Evolutionary conservation across 2,797 vertebrate species (phyloP), one percentile per base, ranked within the genome.

Genomic region (Staurois parvus): DNA sequence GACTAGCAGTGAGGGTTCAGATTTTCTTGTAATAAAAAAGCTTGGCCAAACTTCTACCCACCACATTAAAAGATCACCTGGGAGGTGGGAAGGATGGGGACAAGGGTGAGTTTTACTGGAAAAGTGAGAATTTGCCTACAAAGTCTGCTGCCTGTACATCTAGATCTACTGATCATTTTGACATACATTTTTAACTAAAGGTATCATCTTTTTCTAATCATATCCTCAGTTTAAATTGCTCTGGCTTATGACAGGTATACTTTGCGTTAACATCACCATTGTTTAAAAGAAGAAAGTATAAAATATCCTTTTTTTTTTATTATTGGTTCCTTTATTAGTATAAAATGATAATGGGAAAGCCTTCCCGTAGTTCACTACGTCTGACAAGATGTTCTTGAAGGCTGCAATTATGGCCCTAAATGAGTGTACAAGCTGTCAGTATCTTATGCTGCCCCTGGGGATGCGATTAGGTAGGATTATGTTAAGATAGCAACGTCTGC

Each of bases 341-440:
- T 59, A 59, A 21, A 8, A 59, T 59, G 24, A 24, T 59, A 59
- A 59, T 24, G 21, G 52, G 10, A 59, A 59, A 59, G 52, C 52
- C 6, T 59, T 59, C 21, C 21, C 11, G 21, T 13, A 56, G 48
- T 8, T 11, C 52, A 59, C 4, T 24, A 59, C 7, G 7, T 8
- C 37, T 84, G 82, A 76, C 74, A 84, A 83, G 70, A 83, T 48
- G 81, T 48, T 76, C 81, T 76, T 28, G 62, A 76, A 76, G 26
- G 17, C 42, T 10, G 67, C 37, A 42, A 84, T 84, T 77, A 76
- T 42, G 29, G 30, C 45, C 73, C 67, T 77, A 59, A 70, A 77
- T 84, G 62, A 78, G 76, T 76, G 72, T 76, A 66, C 26, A 64
- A 76, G 37, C 81, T 83, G 82, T 84, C 82, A 84, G 80, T n/a